Conservation (phyloP, 2,797 vertebrate species). For the Fratercula arctica region DNA sequence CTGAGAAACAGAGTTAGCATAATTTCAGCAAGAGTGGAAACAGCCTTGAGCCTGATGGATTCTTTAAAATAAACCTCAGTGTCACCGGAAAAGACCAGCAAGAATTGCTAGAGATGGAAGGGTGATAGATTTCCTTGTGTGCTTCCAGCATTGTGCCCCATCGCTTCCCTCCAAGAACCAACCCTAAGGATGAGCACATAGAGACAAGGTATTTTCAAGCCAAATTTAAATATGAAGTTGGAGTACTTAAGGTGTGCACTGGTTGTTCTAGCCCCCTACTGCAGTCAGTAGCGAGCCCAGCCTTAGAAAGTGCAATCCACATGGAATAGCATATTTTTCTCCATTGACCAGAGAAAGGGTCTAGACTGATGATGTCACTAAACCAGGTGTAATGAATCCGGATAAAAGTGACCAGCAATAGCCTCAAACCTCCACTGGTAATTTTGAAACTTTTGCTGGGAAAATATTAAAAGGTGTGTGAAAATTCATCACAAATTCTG, state of each 20-base stretch:
- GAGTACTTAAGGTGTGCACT: neutral
- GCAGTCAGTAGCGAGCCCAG: neutral
- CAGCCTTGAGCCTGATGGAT: neutral
- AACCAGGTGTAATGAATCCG: neutral
- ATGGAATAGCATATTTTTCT: neutral
- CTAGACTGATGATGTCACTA: neutral
- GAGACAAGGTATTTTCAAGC: neutral
- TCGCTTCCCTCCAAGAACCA: neutral
- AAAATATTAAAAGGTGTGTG: neutral
- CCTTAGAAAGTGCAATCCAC: neutral
- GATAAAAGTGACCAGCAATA: neutral
- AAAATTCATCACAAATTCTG: conserved; percentile 42
- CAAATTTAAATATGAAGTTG: neutral
- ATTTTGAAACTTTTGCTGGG: neutral
- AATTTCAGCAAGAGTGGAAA: neutral
- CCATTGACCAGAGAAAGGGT: neutral
- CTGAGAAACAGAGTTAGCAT: neutral
- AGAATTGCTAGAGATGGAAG: neutral
- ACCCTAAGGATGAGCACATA: neutral
- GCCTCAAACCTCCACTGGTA: neutral
- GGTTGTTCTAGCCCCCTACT: neutral
- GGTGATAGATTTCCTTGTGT: neutral
- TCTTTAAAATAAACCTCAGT: neutral
- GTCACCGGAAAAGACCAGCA: neutral
- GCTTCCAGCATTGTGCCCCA: neutral